Evolutionary conservation across 2,888 invertebrate species (phyloP), one percentile per base, ranked within the genome.

Genomic region (Nemurella pictetii): DNA sequence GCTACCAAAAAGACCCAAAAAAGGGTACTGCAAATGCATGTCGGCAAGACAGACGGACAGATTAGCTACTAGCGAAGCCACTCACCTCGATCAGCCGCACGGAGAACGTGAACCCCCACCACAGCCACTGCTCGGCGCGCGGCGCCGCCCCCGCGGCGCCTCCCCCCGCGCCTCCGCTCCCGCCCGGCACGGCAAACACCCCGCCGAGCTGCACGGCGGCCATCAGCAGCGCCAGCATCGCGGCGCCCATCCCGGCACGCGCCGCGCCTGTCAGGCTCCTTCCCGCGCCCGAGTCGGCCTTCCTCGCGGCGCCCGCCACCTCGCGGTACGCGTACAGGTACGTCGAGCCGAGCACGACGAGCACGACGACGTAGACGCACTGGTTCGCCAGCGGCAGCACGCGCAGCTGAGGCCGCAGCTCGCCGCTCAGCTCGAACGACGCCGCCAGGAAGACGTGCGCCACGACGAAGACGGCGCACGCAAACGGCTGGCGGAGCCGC

Each of bases 101-200:
- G 0, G 95, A 95, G 89, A 97, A 95, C 89, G 98, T 97, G 91
- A 96, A 97, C 27, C 96, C 95, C 97, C 97, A 98, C 92, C 97
- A 95, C 2, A 97, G 92, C 98, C 98, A 98, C 86, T 92, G 91
- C 86, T 91, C 90, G 29, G 89, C 89, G 9, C 89, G 89, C 55
- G 55, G 55, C 1, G 55, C 55, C 9, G 55, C 55, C 5, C 55
- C 55, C 55, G 55, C 55, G 1, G 55, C 55, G 0, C 88, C 88
- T 90, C 91, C 87, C 89, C 90, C 89, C 90, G 90, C 73, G 89
- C 87, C 86, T 26, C 28, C 28, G 27, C 77, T 27, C 90, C 90
- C 12, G 88, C 90, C 87, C 89, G 90, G 88, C 77, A 95, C 93
- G 81, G 93, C 94, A 88, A 95, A 93, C 81, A 95, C 92, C 0